Percentiles rank a stretch among this genome's conserved stretches.
Conservation (phyloP, 2,113 vertebrate species). For the Clarias batrachus region DNA sequence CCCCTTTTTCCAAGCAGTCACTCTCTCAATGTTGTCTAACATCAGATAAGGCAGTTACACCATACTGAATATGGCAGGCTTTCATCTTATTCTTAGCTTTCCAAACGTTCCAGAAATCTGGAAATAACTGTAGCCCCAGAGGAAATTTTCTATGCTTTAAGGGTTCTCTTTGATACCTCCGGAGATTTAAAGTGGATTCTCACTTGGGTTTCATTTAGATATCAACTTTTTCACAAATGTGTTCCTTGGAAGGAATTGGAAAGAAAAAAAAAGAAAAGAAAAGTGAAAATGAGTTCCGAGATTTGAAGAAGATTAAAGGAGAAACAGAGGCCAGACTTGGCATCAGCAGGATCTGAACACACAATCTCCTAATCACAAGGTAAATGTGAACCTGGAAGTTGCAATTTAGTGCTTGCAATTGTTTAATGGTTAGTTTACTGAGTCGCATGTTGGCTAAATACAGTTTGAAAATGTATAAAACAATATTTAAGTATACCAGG, state of each 20-base stretch:
- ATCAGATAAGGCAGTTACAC: slow-evolving; percentile 43
- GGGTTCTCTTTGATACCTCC: neutral
- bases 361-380: neutral
- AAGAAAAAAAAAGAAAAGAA: neutral
- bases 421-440: neutral
- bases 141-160: slow-evolving; percentile 13
- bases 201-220: slow-evolving; percentile 7
- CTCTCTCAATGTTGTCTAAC: slow-evolving; percentile 27
- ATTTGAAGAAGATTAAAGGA: neutral
- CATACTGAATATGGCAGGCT: slow-evolving; percentile 35
- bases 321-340: neutral
- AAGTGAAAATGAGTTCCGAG: neutral
- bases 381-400: neutral
- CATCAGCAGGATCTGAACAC: neutral
- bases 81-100: slow-evolving; percentile 41
- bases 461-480: neutral
- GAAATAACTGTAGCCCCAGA: slow-evolving; percentile 15
- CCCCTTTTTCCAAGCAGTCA: slow-evolving; percentile 12
- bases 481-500: neutral
- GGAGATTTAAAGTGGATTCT: slow-evolving; percentile 6
- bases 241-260: neutral
- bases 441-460: neutral
- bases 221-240: neutral
- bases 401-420: neutral
- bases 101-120: slow-evolving; percentile 35